Evolutionary conservation across 2,113 vertebrate genomes (phyloP).

Genomic region (Sylvietta virens): DNA sequence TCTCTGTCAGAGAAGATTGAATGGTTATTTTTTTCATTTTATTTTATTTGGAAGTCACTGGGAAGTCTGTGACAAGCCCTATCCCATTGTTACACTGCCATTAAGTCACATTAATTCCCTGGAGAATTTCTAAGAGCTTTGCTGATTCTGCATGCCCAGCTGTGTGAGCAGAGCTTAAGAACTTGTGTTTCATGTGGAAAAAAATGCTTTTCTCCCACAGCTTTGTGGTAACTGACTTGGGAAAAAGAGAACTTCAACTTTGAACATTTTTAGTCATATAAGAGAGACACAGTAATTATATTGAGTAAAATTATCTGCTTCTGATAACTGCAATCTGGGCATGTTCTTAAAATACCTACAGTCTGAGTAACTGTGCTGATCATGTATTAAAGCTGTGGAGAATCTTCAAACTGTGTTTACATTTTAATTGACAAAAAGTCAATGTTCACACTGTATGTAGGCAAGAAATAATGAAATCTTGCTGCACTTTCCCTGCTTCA

Average conservation of each 20-base stretch:
- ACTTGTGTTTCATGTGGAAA: conserved; percentile 57
- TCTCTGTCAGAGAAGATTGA: background rate
- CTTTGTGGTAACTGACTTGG: background rate
- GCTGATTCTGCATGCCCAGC: conserved; percentile 60
- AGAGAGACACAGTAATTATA: background rate
- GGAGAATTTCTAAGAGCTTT: conserved; percentile 59
- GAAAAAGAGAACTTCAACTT: background rate
- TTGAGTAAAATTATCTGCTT: background rate
- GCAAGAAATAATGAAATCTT: background rate
- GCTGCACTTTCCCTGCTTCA: background rate
- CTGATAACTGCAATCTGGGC: background rate
- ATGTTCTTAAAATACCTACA: background rate
- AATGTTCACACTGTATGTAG: background rate
- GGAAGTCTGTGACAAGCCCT: background rate
- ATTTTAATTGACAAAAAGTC: background rate
- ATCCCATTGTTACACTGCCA: conserved; percentile 6
- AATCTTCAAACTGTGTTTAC: conserved; percentile 21
- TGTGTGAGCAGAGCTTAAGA: conserved; percentile 57
- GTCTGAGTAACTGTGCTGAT: background rate
- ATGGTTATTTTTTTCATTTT: background rate
- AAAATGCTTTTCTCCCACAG: conserved; percentile 17
- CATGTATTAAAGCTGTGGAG: background rate
- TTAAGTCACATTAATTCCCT: conserved; percentile 19
- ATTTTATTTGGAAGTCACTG: conserved; percentile 26
- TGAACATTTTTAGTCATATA: background rate